Evolutionary conservation across 2,113 vertebrate species (phyloP), one percentile per base, ranked within the genome.

Genomic region (cat (Felis catus)): DNA sequence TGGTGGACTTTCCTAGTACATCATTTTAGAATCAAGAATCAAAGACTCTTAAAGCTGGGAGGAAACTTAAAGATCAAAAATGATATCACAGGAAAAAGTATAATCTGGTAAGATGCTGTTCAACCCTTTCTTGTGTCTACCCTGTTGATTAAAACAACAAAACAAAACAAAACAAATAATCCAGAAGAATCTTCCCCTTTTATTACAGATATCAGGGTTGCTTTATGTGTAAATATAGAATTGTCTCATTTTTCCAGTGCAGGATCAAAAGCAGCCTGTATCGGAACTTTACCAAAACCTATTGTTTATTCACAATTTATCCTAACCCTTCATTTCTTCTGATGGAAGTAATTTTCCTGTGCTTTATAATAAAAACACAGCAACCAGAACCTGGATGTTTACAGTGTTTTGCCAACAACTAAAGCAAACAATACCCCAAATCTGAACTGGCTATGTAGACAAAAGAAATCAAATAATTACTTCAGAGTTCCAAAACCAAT

Each of bases 331-430:
- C 21, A 89, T 81, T 55, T 74, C 76, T 68, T 94, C 51, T 51
- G 18, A 66, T 68, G 55, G 51, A 36, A 93, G 16, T 89, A 79
- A 48, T 39, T 71, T 91, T 95, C 36, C 71, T 93, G 39, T 21
- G 91, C 33, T 91, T 93, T 36, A 71, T 23, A 86, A 96, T 83
- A 91, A 95, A 96, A 96, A 97, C 33, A 85, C 5, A 84, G 70
- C 10, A 55, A 92, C 53, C 58, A 94, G 83, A 82, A 92, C 31
- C 45, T 89, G 63, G 58, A 58, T 74, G 68, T 96, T 85, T 96
- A 89, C 8, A 95, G 18, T 29, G 39, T 86, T 97, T 97, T 97
- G 73, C 55, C 48, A 96, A 91, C 13, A 95, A 71, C 36, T 90
- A 70, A 93, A 80, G 83, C 29, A 91, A 95, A 48, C 21, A 84